Conservation (phyloP, 2,888 invertebrate species). For the Caenorhabditis zanzibari region DNA sequence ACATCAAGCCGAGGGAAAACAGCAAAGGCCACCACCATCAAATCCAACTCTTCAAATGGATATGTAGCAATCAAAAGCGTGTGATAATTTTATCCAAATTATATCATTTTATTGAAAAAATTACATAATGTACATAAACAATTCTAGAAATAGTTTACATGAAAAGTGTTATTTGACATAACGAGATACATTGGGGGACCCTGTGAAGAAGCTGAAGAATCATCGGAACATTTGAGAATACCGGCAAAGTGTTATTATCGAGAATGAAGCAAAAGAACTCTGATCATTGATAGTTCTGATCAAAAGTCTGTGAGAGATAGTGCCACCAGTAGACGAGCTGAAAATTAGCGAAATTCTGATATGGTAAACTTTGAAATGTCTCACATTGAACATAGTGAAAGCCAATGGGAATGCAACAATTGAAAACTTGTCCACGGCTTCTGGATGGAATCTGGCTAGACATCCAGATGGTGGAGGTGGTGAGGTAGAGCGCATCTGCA, state of each 20-base stretch:
- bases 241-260: slow-evolving; percentile 44
- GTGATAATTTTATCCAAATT: slow-evolving; percentile 12
- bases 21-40: not conserved
- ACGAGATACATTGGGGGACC: slow-evolving; percentile 63
- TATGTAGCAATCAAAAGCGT: slow-evolving; percentile 44
- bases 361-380: slow-evolving; percentile 2
- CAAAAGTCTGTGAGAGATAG: slow-evolving; percentile 79
- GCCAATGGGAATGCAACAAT: slow-evolving; percentile 96
- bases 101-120: slow-evolving; percentile 22
- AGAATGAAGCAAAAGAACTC: not conserved
- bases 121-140: slow-evolving; percentile 45
- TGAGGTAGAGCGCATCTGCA: slow-evolving; percentile 65
- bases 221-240: slow-evolving; percentile 44
- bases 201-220: slow-evolving; percentile 55
- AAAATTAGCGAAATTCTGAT: slow-evolving; percentile 36
- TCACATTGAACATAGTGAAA: slow-evolving; percentile 94
- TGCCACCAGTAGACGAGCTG: slow-evolving; percentile 88
- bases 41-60: slow-evolving; percentile 14
- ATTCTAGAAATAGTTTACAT: slow-evolving; percentile 40
- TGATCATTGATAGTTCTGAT: slow-evolving; percentile 68
- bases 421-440: slow-evolving; percentile 94
- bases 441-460: slow-evolving; percentile 77
- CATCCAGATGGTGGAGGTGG: slow-evolving; percentile 69
- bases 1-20: slow-evolving; percentile 26
- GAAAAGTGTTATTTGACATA: not conserved